These are phyloP conservation scores for Branchipolynoe longqiensis DNA, from an alignment of 2,888 invertebrate genomes.

Conservation along the genomic window DNA sequence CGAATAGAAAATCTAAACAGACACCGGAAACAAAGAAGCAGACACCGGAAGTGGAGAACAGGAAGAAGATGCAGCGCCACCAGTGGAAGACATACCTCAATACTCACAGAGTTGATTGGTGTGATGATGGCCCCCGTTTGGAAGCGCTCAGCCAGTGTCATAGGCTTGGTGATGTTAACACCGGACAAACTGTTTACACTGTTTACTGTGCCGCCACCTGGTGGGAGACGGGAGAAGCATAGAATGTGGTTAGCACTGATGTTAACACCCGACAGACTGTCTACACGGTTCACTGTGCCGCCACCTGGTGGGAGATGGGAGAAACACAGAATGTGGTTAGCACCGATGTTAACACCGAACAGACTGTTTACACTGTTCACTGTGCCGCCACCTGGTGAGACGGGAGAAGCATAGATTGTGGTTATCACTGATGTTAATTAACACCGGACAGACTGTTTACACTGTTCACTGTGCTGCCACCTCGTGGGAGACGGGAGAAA, in stretches of 20 bases:
- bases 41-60: conserved; percentile 1
- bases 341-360: too few species aligned
- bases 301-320: conserved; percentile 25
- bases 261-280: conserved; percentile 27
- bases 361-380: too few species aligned
- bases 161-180: conserved; percentile 25
- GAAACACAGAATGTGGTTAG: too few species aligned
- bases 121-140: conserved; percentile 61
- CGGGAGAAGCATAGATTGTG: too few species aligned
- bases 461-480: too few species aligned
- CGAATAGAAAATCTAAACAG: too few species aligned
- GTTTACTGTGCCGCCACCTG: conserved; percentile 51
- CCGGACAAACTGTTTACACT: conserved; percentile 35
- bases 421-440: too few species aligned
- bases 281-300: conserved; percentile 42
- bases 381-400: too few species aligned
- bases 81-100: conserved; percentile 30
- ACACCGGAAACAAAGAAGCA: neutral
- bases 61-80: neutral
- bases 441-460: too few species aligned
- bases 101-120: conserved; percentile 59
- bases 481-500: too few species aligned
- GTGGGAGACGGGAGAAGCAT: too few species aligned
- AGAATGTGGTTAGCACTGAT: too few species aligned
- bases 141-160: conserved; percentile 53